Conservation (phyloP, 1,140 invertebrate genomes). For the Campoletis sonorensis region DNA sequence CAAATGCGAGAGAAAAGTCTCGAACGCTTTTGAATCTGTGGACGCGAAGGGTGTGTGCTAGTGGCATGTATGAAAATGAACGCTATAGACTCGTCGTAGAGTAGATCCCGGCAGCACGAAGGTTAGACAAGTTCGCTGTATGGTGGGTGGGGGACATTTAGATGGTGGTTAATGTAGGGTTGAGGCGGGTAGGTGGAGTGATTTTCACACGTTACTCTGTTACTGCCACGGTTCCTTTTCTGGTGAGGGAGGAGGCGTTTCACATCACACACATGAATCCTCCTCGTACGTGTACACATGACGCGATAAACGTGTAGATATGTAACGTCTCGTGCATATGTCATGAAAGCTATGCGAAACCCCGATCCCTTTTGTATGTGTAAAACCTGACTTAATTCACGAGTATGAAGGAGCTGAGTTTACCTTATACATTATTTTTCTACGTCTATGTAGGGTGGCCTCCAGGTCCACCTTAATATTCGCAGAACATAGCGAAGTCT, state of each 20-base stretch:
- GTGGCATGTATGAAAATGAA: conserved; percentile 66
- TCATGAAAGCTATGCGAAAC: not conserved
- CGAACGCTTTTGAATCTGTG: conserved; percentile 44
- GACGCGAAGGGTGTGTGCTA: conserved; percentile 23
- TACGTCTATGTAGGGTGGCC: not conserved
- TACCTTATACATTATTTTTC: not conserved
- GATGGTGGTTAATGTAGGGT: not conserved
- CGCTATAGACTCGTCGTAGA: conserved; percentile 48
- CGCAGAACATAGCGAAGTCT: no score
- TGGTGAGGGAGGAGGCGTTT: not conserved
- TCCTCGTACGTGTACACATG: not conserved
- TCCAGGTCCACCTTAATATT: no score
- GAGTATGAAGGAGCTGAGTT: not conserved
- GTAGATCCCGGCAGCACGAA: conserved; percentile 46
- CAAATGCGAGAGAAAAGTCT: not conserved
- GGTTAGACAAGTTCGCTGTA: conserved; percentile 53
- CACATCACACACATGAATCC: not conserved
- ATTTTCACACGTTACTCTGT: conserved; percentile 40
- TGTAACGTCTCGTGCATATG: conserved; percentile 10
- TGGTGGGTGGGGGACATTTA: not conserved
- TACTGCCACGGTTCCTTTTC: conserved; percentile 20
- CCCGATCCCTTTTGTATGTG: not conserved
- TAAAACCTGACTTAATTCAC: not conserved
- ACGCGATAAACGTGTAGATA: not conserved
- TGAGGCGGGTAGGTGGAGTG: not conserved